phyloP scores from a whole-genome alignment of 2,888 invertebrate species.

The Melangyna quadrimaculata region DNA sequence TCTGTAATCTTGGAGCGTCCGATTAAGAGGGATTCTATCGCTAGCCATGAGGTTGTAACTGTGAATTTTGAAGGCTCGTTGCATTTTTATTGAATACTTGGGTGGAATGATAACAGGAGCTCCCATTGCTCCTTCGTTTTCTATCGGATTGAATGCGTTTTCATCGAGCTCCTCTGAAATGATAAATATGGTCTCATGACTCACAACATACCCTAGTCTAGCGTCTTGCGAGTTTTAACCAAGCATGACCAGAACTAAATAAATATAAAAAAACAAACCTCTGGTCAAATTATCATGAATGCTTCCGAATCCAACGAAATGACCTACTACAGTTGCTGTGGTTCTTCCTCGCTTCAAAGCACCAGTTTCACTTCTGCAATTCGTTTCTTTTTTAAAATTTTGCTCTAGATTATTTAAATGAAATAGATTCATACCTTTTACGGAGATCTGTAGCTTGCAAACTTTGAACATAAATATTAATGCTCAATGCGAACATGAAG shows the following conservation, averaged over 20 bases:
- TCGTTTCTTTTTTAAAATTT: constrained; percentile 12
- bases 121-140: constrained; percentile 89
- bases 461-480: constrained; percentile 80
- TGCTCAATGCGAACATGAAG: constrained; percentile 81
- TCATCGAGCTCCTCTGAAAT: constrained; percentile 83
- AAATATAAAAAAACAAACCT: constrained; percentile 80
- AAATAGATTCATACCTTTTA: constrained; percentile 45
- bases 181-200: constrained; percentile 29
- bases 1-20: constrained; percentile 91
- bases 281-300: constrained; percentile 90
- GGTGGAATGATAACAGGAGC: constrained; percentile 89
- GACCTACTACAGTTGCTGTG: constrained; percentile 89
- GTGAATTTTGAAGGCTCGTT: constrained; percentile 91
- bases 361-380: constrained; percentile 69
- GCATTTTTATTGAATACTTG: constrained; percentile 88
- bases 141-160: constrained; percentile 89
- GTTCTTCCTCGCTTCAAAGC: constrained; percentile 74
- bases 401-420: neutral
- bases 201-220: no score
- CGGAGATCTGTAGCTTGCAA: constrained; percentile 73
- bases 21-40: constrained; percentile 92
- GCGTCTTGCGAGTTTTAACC: neutral
- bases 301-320: constrained; percentile 91
- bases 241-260: constrained; percentile 9
- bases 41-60: constrained; percentile 94